Percentiles rank a stretch among this genome's conserved stretches.
Conservation (phyloP, 2,888 invertebrate species). For the Eupithecia tripunctaria region DNA sequence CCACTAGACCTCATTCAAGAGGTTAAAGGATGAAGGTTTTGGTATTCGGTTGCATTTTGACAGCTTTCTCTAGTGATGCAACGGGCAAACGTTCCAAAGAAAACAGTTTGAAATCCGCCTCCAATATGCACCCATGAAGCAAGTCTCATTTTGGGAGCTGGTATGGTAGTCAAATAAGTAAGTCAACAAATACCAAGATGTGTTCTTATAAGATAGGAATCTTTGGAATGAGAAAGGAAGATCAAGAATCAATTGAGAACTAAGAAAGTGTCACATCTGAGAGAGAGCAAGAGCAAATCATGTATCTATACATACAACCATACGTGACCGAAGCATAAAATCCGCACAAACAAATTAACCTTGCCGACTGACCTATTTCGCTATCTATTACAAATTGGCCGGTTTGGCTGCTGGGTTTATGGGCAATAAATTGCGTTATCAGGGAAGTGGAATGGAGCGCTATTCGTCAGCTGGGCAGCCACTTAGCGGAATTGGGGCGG, state of each 20-base stretch:
- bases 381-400: conserved; percentile 54
- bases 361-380: conserved; percentile 46
- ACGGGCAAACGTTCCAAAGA: not conserved
- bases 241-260: conserved; percentile 10
- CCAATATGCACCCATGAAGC: not conserved
- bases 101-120: not conserved
- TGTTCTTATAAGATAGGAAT: not conserved
- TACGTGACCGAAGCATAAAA: conserved; percentile 31
- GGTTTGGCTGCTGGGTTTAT: conserved; percentile 49
- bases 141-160: not conserved
- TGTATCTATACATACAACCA: not conserved
- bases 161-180: no score
- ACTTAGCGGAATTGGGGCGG: conserved; percentile 68
- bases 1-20: not conserved
- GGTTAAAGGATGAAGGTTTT: not conserved
- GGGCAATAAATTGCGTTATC: conserved; percentile 59
- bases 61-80: not conserved
- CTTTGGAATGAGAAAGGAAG: not conserved
- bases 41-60: not conserved
- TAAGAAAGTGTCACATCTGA: conserved; percentile 4
- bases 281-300: not conserved
- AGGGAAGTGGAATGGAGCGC: conserved; percentile 56
- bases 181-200: not conserved
- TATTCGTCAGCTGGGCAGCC: conserved; percentile 67
- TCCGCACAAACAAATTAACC: conserved; percentile 45